These are phyloP conservation scores for Eilema griseolum DNA, from an alignment of 2,888 invertebrate genomes.

Conservation along the genomic window DNA sequence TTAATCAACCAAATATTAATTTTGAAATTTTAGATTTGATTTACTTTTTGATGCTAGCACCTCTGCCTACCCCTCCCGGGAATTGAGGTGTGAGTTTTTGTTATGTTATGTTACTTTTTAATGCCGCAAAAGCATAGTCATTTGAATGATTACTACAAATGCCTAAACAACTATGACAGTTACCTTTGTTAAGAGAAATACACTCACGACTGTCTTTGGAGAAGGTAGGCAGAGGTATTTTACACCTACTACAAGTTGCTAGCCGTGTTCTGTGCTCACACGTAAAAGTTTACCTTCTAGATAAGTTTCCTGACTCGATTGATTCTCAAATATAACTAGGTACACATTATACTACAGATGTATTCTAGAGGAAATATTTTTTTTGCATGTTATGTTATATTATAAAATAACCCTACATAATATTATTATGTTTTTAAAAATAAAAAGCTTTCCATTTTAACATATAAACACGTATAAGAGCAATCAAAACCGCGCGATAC, in stretches of 20 bases:
- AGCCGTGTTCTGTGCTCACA: no score
- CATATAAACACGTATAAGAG: constrained; percentile 44
- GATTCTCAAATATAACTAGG: not conserved
- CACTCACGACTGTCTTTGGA: not conserved
- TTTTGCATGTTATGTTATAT: not conserved
- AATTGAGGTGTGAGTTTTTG: no score
- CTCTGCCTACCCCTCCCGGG: no score
- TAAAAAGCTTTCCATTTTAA: constrained; percentile 43
- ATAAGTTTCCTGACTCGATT: no score
- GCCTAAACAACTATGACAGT: not conserved
- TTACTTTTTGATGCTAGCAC: no score
- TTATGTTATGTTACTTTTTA: no score
- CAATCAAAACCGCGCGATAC: constrained; percentile 46
- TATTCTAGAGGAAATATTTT: not conserved
- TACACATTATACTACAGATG: not conserved
- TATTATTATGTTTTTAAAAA: not conserved
- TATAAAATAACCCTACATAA: not conserved
- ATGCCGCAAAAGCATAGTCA: no score
- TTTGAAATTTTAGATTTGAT: not conserved
- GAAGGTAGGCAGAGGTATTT: not conserved
- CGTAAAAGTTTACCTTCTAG: no score
- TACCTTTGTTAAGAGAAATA: not conserved
- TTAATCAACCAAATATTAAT: not conserved
- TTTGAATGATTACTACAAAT: not conserved
- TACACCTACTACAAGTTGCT: not conserved